Evolutionary conservation across 2,888 invertebrate genomes (phyloP).

Genomic region (Rotaria magnacalcarata): DNA sequence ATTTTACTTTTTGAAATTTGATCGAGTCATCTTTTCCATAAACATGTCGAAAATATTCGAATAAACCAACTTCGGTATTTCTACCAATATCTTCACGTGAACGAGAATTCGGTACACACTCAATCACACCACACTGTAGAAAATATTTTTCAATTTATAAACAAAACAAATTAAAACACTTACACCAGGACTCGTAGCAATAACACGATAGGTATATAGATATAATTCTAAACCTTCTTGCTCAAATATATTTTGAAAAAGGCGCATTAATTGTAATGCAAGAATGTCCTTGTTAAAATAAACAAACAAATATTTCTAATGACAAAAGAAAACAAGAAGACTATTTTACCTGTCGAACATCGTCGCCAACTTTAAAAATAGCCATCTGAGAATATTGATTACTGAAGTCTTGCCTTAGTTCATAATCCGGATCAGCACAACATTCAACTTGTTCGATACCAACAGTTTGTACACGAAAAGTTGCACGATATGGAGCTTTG

Average conservation of each 20-base stretch:
- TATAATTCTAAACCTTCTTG: slow-evolving; percentile 81
- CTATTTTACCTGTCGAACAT: slow-evolving; percentile 68
- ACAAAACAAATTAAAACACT: neutral
- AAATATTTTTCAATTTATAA: neutral
- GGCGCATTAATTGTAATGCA: slow-evolving; percentile 90
- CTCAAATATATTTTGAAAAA: slow-evolving; percentile 77
- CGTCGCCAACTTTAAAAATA: slow-evolving; percentile 98
- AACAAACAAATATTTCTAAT: neutral
- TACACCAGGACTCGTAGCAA: slow-evolving; percentile 62
- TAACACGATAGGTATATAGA: slow-evolving; percentile 91
- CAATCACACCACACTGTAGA: slow-evolving; percentile 82
- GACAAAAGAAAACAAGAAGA: slow-evolving; percentile 48
- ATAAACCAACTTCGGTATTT: slow-evolving; percentile 85
- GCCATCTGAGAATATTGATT: slow-evolving; percentile 40
- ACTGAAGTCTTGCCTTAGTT: slow-evolving; percentile 29
- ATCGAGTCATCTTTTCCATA: slow-evolving; percentile 85
- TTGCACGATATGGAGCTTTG: slow-evolving; percentile 92
- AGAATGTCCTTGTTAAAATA: slow-evolving; percentile 79
- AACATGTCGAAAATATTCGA: slow-evolving; percentile 79
- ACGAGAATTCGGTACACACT: slow-evolving; percentile 97
- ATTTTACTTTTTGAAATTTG: slow-evolving; percentile 68
- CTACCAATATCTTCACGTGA: slow-evolving; percentile 94
- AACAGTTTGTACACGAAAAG: slow-evolving; percentile 77
- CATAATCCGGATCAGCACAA: slow-evolving; percentile 39
- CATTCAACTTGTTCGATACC: slow-evolving; percentile 43